Base-by-base conservation (phyloP, 2,888 invertebrate genomes). In the Tryphoninae sp. region DNA sequence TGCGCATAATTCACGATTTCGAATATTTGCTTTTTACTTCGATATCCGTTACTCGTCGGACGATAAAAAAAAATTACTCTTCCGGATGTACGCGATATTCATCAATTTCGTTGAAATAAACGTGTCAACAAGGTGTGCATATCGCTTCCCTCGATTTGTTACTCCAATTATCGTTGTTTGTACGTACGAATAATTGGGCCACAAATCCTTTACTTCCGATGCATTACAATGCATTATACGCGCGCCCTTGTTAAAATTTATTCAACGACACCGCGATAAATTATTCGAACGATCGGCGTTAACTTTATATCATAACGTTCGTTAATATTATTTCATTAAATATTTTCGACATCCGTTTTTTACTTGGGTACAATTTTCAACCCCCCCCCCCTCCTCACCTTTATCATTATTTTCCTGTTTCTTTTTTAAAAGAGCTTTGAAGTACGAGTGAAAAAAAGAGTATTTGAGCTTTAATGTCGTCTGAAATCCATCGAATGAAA, bases 101-200 rank as follows among this genome's bases (percentile, higher is more conserved):
- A 3, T n/a, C n/a, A 9, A 72, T 49, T 72, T 61, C 55, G 45
- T 71, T 59, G n/a, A 74, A 62, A 64, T 40, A 40, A 53, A 53
- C 42, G n/a, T 42, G 22, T 64, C 42, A 64, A 26, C 45, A 65
- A 6, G 45, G 58, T 58, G 42, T 40, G 53, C 19, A 49, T 16
- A 58, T 23, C 53, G 45, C 65, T 51, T 55, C 13, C 26, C 73
- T 67, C 40, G 51, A 79, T 73, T 79, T 59, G 62, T 59, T 58
- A 74, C 42, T 79, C 58, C 65, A 74, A 81, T 78, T 78, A 78
- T 73, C 69, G 49, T 53, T 69, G 65, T 62, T n/a, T 55, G 40
- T 9, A 69, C 26, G 62, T 19, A 69, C 40, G 68, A 65, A 69
- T 68, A 74, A 72, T 76, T 80, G 59, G 33, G 61, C n/a, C 59